Evolutionary conservation across 1,140 invertebrate species (phyloP), one percentile per base, ranked within the genome.

Genomic region (Procambarus clarkii): DNA sequence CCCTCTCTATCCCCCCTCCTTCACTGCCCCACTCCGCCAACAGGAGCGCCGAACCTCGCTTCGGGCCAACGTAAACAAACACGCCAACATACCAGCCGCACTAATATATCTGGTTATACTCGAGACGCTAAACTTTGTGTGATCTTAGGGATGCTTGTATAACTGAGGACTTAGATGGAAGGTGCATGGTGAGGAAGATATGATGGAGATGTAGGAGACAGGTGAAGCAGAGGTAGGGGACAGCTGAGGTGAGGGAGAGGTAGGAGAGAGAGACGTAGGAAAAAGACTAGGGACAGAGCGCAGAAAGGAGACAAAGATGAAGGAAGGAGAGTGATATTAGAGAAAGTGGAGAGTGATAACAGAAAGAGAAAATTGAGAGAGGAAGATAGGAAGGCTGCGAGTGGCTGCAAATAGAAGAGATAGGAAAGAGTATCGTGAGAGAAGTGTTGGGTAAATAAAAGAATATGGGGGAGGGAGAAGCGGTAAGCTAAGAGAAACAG

Each of bases 21-120:
- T n/a, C 69, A 3, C 21, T 18, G 3, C 9, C 24, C 69, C 69
- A 21, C 4, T n/a, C 3, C n/a, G 5, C 69, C 4, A 3, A 74
- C 69, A 74, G n/a, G 18, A 4, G 24, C 69, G 24, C 5, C 69
- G 34, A 13, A 11, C n/a, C 69, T 74, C 21, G n/a, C 69, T n/a
- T 5, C n/a, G 5, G 18, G 69, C 69, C 69, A 74, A 74, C 69
- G 34, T 34, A 74, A 74, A 34, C 69, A 74, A 34, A 74, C n/a
- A 74, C 21, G n/a, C 60, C 69, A 74, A 11, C 69, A 74, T 74
- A 21, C 69, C 69, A 74, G 2, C 24, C 21, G 69, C 69, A 21
- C 69, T 21, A 74, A 74, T 74, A 74, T 74, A 74, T 74, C 69
- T 74, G n/a, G n/a, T 74, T 34, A 74, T 74, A 74, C n/a, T 74